phyloP scores from a whole-genome alignment of 2,113 vertebrate species.

The Rynchops niger region DNA sequence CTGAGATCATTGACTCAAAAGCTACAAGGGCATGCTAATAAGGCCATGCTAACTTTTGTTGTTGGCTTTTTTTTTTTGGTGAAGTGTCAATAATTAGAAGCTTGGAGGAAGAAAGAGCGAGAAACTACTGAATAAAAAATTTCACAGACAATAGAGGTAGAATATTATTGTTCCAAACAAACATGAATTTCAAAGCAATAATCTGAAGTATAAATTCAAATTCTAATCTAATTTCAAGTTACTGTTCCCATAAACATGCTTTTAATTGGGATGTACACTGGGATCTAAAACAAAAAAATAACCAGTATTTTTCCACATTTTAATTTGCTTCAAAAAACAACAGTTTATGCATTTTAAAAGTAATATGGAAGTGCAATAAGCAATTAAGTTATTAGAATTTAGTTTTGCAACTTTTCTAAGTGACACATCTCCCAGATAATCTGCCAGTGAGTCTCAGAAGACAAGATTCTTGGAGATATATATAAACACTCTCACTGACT shows the following conservation, averaged over 20 bases:
- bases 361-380: neutral
- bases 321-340: neutral
- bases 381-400: neutral
- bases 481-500: neutral
- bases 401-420: neutral
- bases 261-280: neutral
- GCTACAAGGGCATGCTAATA: neutral
- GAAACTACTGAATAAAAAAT: neutral
- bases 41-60: neutral
- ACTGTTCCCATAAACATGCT: neutral
- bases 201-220: neutral
- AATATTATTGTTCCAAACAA: neutral
- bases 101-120: neutral
- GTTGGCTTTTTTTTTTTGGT: neutral
- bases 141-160: neutral
- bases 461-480: neutral
- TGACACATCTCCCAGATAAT: neutral
- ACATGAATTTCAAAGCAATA: neutral
- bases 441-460: neutral
- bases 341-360: neutral
- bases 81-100: neutral
- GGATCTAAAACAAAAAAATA: neutral
- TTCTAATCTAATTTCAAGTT: neutral
- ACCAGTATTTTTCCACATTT: neutral
- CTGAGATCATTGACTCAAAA: neutral